A percentile compares a stretch with the other conserved stretches of the same genome.
Evolutionary conservation across 2,797 vertebrate genomes (phyloP).

Genomic region (Meda fulgida): DNA sequence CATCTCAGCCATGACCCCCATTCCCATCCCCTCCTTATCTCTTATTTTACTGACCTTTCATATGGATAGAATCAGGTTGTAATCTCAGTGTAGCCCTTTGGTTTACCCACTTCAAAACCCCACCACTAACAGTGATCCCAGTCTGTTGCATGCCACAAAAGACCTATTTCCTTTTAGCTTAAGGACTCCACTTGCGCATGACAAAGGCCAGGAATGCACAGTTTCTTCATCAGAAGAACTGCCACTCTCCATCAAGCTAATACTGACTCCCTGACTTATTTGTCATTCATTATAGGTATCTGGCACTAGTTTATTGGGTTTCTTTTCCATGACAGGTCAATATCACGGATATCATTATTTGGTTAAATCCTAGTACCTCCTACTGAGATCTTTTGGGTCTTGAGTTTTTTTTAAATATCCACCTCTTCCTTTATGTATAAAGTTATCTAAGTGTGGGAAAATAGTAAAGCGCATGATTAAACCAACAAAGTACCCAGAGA

Average conservation of each 20-base stretch:
- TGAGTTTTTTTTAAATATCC: not conserved
- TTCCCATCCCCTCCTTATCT: conserved; percentile 69
- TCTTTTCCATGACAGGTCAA: not conserved
- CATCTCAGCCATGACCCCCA: conserved; percentile 71
- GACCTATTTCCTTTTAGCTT: conserved; percentile 76
- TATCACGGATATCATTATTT: not conserved
- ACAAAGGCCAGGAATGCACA: conserved; percentile 74
- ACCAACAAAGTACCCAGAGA: not conserved
- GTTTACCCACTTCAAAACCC: conserved; percentile 63
- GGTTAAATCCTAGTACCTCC: not conserved
- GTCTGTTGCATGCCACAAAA: conserved; percentile 71
- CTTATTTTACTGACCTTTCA: conserved; percentile 76
- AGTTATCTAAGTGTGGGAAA: not conserved
- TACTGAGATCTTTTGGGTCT: not conserved
- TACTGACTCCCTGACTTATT: conserved; percentile 15
- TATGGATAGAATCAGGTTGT: conserved; percentile 78
- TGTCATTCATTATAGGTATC: conserved; percentile 22
- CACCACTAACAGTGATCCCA: conserved; percentile 66
- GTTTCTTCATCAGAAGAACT: conserved; percentile 59
- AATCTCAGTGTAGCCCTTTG: conserved; percentile 72
- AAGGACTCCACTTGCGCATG: conserved; percentile 76
- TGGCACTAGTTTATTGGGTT: not conserved
- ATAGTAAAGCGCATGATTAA: not conserved
- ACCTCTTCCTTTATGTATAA: not conserved
- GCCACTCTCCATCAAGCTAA: conserved; percentile 56